Base-by-base conservation (phyloP, 2,113 vertebrate genomes). In the Phycodurus eques region DNA sequence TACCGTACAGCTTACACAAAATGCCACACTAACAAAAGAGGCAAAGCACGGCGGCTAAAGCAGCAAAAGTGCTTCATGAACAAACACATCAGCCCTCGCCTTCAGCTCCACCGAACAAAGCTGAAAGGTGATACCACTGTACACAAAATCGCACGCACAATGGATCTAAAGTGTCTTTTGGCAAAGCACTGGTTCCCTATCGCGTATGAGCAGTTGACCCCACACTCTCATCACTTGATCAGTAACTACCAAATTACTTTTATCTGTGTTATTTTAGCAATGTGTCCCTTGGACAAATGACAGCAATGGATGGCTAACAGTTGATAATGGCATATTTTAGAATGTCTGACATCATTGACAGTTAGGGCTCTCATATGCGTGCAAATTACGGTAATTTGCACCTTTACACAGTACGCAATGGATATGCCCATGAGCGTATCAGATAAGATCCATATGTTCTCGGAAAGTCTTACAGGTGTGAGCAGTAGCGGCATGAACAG, bases 1-100 rank as follows among this genome's bases (percentile, higher is more conserved):
- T 86, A 90, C 73, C 88, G 75, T 46, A 84, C 86, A 90, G 85
- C 82, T 89, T 82, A 79, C 78, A 82, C 70, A 77, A 81, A 88
- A 85, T 88, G 85, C 75, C 82, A 86, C 78, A 79, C 79, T 80
- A 85, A 88, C 71, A 78, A 65, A 27, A 83, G 77, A 79, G 74
- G 70, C 71, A 68, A 73, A 78, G 77, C 22, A 22, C 62, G 83
- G 83, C 79, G 65, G 76, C 79, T 73, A 72, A 70, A 81, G 77
- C 35, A 61, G 73, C 47, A 70, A 66, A 85, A 82, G 70, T 68
- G 77, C 67, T 47, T 51, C 79, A 82, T 83, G 84, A 83, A 70
- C 65, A 69, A 67, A 74, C 35, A 71, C 73, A 70, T 75, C 76
- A 72, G 68, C 44, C n/a, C 67, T 73, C 61, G 54, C 39, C 62